Percentiles rank a stretch among this genome's conserved stretches.
These are phyloP conservation scores for Steromphala cineraria DNA, from an alignment of 2,888 invertebrate genomes.

Conservation along the genomic window DNA sequence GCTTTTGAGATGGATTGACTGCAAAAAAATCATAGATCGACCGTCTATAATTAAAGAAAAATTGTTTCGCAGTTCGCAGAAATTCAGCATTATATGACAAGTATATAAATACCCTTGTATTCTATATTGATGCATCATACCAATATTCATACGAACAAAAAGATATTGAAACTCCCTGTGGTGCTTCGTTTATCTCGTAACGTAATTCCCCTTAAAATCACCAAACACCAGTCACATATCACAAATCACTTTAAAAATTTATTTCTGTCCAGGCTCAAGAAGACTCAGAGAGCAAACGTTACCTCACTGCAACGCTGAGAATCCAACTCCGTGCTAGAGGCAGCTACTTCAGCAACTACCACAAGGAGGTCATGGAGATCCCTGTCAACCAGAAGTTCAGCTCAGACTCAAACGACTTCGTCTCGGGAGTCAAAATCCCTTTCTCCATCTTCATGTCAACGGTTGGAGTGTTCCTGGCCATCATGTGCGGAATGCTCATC, in stretches of 20 bases:
- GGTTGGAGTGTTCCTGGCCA: conserved; percentile 25
- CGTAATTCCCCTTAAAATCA: too few species aligned
- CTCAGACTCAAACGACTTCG: neutral
- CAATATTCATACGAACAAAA: too few species aligned
- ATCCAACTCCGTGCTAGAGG: conserved; percentile 18
- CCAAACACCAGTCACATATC: neutral
- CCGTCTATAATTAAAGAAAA: too few species aligned
- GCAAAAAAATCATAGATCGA: too few species aligned
- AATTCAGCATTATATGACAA: too few species aligned
- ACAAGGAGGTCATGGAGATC: conserved; percentile 3
- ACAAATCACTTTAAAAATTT: neutral
- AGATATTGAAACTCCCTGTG: too few species aligned
- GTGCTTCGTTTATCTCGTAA: too few species aligned
- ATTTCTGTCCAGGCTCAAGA: conserved; percentile 28
- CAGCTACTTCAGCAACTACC: conserved; percentile 19
- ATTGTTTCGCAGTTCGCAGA: too few species aligned
- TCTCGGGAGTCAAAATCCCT: neutral
- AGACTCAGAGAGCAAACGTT: conserved; percentile 21
- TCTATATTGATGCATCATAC: too few species aligned
- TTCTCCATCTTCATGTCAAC: conserved; percentile 31
- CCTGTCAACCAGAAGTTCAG: conserved; percentile 22
- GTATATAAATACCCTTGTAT: too few species aligned
- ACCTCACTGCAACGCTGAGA: conserved; percentile 26
- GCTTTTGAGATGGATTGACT: too few species aligned
- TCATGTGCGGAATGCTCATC: conserved; percentile 26